These are phyloP conservation scores for Parapsyche elsis DNA, from an alignment of 1,140 invertebrate genomes.

Conservation along the genomic window DNA sequence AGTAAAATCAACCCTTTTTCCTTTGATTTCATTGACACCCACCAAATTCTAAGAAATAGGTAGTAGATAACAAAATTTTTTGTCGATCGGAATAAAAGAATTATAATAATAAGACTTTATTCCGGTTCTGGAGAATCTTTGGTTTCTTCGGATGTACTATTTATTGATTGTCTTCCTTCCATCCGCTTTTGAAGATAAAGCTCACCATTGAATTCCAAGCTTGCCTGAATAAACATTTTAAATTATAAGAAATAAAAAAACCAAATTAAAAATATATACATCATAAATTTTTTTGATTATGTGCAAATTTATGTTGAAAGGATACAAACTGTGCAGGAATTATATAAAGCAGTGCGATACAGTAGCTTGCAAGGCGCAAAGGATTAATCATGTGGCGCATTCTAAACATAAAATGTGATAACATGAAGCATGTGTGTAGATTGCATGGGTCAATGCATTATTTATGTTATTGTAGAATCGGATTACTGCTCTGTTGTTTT, in stretches of 20 bases:
- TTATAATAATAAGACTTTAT: constrained; percentile 10
- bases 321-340: not conserved
- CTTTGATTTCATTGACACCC: not conserved
- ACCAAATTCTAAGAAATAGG: not conserved
- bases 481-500: no score
- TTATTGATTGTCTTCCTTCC: constrained; percentile 16
- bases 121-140: constrained; percentile 49
- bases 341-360: no score
- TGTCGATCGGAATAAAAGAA: not conserved
- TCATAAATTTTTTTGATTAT: no score
- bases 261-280: not conserved
- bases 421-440: no score
- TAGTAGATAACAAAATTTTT: not conserved
- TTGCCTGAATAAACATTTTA: constrained; percentile 41
- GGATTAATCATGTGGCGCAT: no score
- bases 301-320: constrained; percentile 9
- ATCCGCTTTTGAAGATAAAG: constrained; percentile 43
- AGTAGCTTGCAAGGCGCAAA: not conserved
- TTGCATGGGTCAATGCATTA: no score
- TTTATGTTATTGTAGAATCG: no score
- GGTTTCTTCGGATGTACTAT: constrained; percentile 38
- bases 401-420: no score
- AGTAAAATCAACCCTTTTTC: constrained; percentile 16
- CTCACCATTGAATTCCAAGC: constrained; percentile 53
- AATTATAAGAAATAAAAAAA: not conserved